Base-by-base conservation (phyloP, 2,797 vertebrate species). In the Hafferia zeledoni region DNA sequence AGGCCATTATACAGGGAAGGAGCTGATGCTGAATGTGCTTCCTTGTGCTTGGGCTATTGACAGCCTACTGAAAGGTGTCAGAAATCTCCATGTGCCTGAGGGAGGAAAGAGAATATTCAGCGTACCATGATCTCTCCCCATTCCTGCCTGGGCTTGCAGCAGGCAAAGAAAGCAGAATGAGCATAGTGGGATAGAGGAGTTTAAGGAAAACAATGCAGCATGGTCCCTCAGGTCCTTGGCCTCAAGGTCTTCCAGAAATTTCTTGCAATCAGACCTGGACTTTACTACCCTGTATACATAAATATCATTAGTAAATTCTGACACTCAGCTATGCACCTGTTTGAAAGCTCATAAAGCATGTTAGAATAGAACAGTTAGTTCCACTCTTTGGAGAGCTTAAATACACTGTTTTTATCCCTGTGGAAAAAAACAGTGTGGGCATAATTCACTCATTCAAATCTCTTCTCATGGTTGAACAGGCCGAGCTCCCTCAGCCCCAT, bases 161-260 rank as follows among this genome's bases (percentile, higher is more conserved):
- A 70, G 46, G 10, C 2, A 18, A 64, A 65, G 47, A 47, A 37
- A 60, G 24, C 52, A 69, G 11, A 83, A 52, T 6, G 8, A 31
- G 5, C 47, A 44, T 3, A 23, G 6, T 4, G 5, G 8, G 8
- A 52, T 4, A 39, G 31, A 2, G 4, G 24, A 39, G 8, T 44
- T 39, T 46, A 53, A 61, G 7, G 9, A 5, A n/a, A 61, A 61
- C 81, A 43, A 17, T 30, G n/a, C 9, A 35, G 13, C 0, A 0
- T 50, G 33, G 5, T 9, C 4, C 1, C 15, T 53, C n/a, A 47
- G 6, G 5, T 52, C 33, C 23, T 30, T 60, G 44, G 2, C 60
- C 53, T 87, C 49, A 70, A 93, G 28, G 20, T 77, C 30, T 91
- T 83, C 56, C 53, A 80, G 30, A 17, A 85, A 56, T 55, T 77